phyloP scores from a whole-genome alignment of 2,113 vertebrate genomes.

The Henicopernis longicauda region DNA sequence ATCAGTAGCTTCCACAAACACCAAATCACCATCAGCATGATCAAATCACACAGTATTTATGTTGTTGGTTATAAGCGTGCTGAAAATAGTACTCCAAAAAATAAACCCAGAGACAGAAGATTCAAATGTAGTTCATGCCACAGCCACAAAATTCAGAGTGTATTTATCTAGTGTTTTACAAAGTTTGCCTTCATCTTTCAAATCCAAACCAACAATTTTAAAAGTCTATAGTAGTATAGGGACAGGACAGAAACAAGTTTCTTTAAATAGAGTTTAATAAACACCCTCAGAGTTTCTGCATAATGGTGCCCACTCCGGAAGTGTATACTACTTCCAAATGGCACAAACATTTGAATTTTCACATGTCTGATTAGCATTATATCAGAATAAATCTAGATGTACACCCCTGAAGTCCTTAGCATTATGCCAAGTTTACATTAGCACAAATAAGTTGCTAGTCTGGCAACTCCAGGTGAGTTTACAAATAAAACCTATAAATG shows the following conservation, averaged over 20 bases:
- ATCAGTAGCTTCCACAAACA: background rate
- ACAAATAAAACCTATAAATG: background rate
- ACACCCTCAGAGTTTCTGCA: background rate
- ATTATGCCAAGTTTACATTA: background rate
- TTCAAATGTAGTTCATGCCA: background rate
- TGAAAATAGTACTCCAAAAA: background rate
- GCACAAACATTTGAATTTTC: background rate
- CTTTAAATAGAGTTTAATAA: background rate
- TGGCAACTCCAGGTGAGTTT: background rate
- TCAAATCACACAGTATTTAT: background rate
- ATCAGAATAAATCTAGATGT: background rate
- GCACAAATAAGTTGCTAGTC: background rate
- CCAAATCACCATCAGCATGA: background rate
- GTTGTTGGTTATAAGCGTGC: background rate
- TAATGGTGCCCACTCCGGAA: background rate
- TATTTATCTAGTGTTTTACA: background rate
- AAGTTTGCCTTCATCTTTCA: background rate
- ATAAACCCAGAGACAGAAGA: background rate
- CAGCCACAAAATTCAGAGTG: background rate
- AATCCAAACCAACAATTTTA: background rate
- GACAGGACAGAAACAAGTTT: background rate
- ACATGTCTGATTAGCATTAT: background rate
- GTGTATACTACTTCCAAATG: background rate
- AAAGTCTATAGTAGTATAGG: background rate
- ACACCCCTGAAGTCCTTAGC: background rate